A percentile compares a stretch with the other conserved stretches of the same genome.
phyloP scores from a whole-genome alignment of 2,888 invertebrate species.

The Nyleta sp. region DNA sequence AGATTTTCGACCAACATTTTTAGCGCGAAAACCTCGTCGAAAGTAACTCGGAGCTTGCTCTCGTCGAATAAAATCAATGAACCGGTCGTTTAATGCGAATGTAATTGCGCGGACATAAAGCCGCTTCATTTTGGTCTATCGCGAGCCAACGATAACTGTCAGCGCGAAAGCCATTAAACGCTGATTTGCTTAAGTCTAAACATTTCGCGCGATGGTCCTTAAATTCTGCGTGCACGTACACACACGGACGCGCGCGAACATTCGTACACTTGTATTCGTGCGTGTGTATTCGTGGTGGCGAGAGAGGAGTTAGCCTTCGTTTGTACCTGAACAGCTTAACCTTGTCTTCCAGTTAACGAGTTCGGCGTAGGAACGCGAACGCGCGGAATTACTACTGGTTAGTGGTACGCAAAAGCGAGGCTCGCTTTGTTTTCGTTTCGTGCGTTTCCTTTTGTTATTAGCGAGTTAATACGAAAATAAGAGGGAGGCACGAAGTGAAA shows the following conservation, averaged over 20 bases:
- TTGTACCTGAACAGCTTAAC: slow-evolving; percentile 64
- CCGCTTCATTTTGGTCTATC: slow-evolving; percentile 46
- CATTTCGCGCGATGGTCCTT: slow-evolving; percentile 32
- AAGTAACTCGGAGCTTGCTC: not conserved
- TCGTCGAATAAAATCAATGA: slow-evolving; percentile 50
- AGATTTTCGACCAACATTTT: slow-evolving; percentile 20
- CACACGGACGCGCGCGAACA: slow-evolving; percentile 3
- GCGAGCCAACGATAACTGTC: slow-evolving; percentile 34
- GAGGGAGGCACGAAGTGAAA: slow-evolving; percentile 6
- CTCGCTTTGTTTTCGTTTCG: slow-evolving; percentile 59
- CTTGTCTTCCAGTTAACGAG: slow-evolving; percentile 65
- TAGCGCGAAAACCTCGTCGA: slow-evolving; percentile 9
- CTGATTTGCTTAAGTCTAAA: slow-evolving; percentile 52
- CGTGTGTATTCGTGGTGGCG: slow-evolving; percentile 18
- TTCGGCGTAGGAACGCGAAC: slow-evolving; percentile 52
- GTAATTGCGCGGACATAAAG: slow-evolving; percentile 45
- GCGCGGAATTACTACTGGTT: slow-evolving; percentile 60
- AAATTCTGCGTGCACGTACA: slow-evolving; percentile 3
- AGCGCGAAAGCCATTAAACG: slow-evolving; percentile 33
- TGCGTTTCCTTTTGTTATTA: slow-evolving; percentile 52
- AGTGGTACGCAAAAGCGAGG: slow-evolving; percentile 56
- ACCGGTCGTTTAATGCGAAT: slow-evolving; percentile 40
- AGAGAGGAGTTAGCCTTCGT: slow-evolving; percentile 65
- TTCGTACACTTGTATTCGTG: not conserved
- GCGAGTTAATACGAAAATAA: slow-evolving; percentile 46